These are phyloP conservation scores for Coendou prehensilis DNA, from an alignment of 2,797 vertebrate species.

Conservation along the genomic window DNA sequence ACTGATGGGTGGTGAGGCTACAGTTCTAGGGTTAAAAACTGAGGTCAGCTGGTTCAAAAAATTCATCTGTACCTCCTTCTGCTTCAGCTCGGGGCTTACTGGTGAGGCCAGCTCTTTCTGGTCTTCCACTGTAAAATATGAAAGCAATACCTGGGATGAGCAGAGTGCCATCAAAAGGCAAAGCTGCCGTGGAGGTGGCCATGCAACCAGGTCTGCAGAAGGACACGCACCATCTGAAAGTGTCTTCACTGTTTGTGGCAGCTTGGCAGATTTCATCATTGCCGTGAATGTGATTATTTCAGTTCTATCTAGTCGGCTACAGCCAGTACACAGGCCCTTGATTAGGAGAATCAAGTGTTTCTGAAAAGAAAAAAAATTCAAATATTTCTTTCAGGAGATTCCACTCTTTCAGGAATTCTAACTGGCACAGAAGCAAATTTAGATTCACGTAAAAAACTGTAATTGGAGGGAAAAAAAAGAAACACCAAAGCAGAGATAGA, in stretches of 20 bases:
- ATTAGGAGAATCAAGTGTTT: slow-evolving; percentile 99
- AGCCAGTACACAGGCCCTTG: slow-evolving; percentile 98
- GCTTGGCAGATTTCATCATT: slow-evolving; percentile 99
- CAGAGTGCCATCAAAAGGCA: fast-evolving
- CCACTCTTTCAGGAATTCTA: neutral
- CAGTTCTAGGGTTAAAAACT: slow-evolving; percentile 97
- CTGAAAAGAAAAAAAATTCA: slow-evolving; percentile 86
- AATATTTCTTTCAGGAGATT: slow-evolving; percentile 39
- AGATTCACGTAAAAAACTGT: neutral
- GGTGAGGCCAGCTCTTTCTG: slow-evolving; percentile 97
- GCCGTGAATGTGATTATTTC: slow-evolving; percentile 99
- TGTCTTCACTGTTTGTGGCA: slow-evolving; percentile 98
- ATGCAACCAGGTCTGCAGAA: neutral
- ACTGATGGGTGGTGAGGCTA: slow-evolving; percentile 89
- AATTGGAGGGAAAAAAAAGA: neutral
- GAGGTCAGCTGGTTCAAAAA: slow-evolving; percentile 98
- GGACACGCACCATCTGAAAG: slow-evolving; percentile 95
- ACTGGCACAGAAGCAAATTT: neutral
- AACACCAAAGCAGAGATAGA: neutral
- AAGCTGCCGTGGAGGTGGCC: neutral
- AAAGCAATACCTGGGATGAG: neutral
- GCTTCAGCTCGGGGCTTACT: slow-evolving; percentile 96
- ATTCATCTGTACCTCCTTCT: slow-evolving; percentile 99
- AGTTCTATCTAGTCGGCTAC: slow-evolving; percentile 98
- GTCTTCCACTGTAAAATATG: slow-evolving; percentile 94